Evolutionary conservation across 2,797 vertebrate genomes (phyloP), one percentile per base, ranked within the genome.

Genomic region (Lemur catta): DNA sequence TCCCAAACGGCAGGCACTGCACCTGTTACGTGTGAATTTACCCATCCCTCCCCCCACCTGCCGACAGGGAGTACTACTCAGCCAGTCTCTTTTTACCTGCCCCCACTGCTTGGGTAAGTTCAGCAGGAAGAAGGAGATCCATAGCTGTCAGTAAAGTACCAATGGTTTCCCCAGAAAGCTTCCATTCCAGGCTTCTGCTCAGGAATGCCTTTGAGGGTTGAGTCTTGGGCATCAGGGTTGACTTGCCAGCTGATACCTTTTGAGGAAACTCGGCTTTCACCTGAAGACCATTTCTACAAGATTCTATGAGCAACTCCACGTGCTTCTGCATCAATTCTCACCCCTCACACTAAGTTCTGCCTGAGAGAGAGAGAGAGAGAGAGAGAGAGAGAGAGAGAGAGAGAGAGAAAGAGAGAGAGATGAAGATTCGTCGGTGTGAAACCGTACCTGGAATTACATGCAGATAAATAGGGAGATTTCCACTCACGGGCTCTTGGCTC

Each of bases 61-160:
- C 8, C 2, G 7, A 24, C 55, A 57, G 24, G 55, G 22, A 57
- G 55, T 57, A 57, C 22, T 57, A 24, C 55, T 24, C 55, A 71
- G 9, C 7, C 15, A 3, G 26, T 15, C n/a, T 74, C 24, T 24
- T 55, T 43, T 59, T 11, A 48, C 28, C 10, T 22, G 35, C 7
- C 35, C 33, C 14, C 33, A 18, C 0, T 28, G 5, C 28, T 43
- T 48, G 35, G 24, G 7, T 14, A 2, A n/a, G 20, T 43, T 61
- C 2, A 67, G 3, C 8, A 30, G 57, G 35, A 46, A 67, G 10
- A 3, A 4, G 9, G 6, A n/a, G 30, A 17, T 0, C 1, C 17
- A 33, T 1, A 20, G 17, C 22, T 33, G 4, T 1, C 14, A 6
- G 8, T 24, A 33, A 65, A 82, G 10, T 15, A 8, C 14, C 20